phyloP scores from a whole-genome alignment of 2,797 vertebrate genomes.

The Clarias fuscus region DNA sequence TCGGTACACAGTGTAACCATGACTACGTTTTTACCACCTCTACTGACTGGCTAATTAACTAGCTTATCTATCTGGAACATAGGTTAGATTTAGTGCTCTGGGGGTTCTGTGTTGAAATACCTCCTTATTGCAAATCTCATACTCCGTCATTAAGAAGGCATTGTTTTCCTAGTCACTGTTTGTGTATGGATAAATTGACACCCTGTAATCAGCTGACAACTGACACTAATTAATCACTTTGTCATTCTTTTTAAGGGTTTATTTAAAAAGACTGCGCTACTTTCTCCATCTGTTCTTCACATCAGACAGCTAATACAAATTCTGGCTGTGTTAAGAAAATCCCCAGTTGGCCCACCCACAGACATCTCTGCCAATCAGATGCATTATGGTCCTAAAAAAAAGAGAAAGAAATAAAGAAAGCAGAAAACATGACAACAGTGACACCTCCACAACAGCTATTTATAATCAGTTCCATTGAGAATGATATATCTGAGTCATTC shows the following conservation, averaged over 20 bases:
- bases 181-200: constrained; percentile 3
- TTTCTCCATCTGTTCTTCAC: constrained; percentile 24
- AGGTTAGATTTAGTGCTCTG: background rate
- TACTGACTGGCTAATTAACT: constrained; percentile 12
- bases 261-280: background rate
- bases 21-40: background rate
- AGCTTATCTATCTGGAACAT: background rate
- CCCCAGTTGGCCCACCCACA: constrained; percentile 41
- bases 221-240: constrained; percentile 6
- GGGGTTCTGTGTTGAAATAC: background rate
- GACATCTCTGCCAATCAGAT: constrained; percentile 40
- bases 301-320: constrained; percentile 43
- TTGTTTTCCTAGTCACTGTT: background rate
- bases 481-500: constrained; percentile 1
- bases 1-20: background rate
- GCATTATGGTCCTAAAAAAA: constrained; percentile 16
- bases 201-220: background rate
- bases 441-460: constrained; percentile 55
- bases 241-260: constrained; percentile 2
- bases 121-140: background rate
- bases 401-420: background rate
- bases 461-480: constrained; percentile 47
- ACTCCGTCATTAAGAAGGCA: background rate
- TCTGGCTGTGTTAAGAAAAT: constrained; percentile 40
- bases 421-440: constrained; percentile 43